Percentiles rank a stretch among this genome's conserved stretches.
phyloP scores from a whole-genome alignment of 2,888 invertebrate genomes.

The Chydorus sphaericus region DNA sequence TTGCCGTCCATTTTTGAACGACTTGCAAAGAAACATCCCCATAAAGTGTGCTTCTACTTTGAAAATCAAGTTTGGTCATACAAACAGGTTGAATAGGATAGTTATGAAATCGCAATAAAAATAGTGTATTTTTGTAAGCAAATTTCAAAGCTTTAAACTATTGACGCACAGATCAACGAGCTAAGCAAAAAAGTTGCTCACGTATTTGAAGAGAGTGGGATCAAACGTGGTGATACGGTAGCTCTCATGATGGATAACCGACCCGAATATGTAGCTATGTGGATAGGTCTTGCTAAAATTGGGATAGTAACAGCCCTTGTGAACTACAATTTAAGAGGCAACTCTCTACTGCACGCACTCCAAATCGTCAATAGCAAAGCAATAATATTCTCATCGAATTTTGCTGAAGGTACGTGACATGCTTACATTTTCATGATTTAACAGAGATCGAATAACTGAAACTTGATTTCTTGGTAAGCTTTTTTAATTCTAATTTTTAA shows the following conservation, averaged over 20 bases:
- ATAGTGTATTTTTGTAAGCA: not conserved
- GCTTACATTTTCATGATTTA: not conserved
- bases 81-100: too few relatives aligned
- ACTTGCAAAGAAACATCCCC: too few relatives aligned
- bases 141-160: not conserved
- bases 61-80: too few relatives aligned
- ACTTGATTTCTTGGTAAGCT: too few relatives aligned
- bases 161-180: constrained; percentile 60
- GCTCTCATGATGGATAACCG: constrained; percentile 82
- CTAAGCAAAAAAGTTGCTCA: constrained; percentile 70
- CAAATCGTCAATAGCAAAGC: constrained; percentile 72
- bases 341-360: constrained; percentile 74
- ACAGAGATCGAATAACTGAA: too few relatives aligned
- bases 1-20: too few relatives aligned
- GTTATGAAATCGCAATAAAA: not conserved
- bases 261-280: constrained; percentile 77
- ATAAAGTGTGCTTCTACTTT: too few relatives aligned
- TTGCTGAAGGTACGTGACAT: constrained; percentile 40
- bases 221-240: constrained; percentile 73
- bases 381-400: constrained; percentile 63
- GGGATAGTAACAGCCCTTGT: constrained; percentile 77
- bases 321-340: constrained; percentile 77
- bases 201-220: constrained; percentile 62
- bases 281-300: constrained; percentile 82
- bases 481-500: too few relatives aligned